Evolutionary conservation across 2,888 invertebrate genomes (phyloP).

Genomic region (Rhabditophanes sp.): DNA sequence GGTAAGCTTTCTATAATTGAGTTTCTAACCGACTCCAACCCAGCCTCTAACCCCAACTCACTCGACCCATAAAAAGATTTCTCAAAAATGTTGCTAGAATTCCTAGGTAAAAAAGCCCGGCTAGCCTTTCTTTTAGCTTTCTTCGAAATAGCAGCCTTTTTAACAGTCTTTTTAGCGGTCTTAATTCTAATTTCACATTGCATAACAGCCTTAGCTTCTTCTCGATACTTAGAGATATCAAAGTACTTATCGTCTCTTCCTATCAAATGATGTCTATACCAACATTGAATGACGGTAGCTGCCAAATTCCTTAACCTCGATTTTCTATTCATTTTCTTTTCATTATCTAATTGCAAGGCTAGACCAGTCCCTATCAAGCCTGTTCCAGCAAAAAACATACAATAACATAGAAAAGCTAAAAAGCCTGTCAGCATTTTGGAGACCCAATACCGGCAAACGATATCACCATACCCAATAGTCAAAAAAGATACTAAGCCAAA

Average conservation of each 20-base stretch:
- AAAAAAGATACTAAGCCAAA: constrained; percentile 26
- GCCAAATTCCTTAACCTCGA: constrained; percentile 21
- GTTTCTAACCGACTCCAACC: too few species aligned
- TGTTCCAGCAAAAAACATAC: constrained; percentile 26
- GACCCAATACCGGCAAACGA: constrained; percentile 21
- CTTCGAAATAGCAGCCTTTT: too few species aligned
- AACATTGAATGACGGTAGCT: constrained; percentile 27
- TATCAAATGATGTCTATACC: constrained; percentile 15
- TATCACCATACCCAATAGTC: constrained; percentile 30
- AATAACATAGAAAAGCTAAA: constrained; percentile 22
- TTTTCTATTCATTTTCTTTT: constrained; percentile 21
- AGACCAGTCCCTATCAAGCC: constrained; percentile 34
- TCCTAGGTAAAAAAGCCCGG: too few species aligned
- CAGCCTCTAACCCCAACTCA: too few species aligned
- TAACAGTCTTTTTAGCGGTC: too few species aligned
- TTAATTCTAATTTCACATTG: too few species aligned
- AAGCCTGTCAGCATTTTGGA: constrained; percentile 31
- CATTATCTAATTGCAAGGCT: constrained; percentile 31
- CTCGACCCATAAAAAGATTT: too few species aligned
- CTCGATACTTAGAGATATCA: constrained; percentile 15
- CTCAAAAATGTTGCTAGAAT: too few species aligned
- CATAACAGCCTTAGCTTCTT: too few species aligned
- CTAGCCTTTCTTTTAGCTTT: too few species aligned
- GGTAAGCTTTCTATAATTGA: too few species aligned
- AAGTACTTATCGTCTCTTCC: background rate